Conservation (phyloP, 2,888 invertebrate species). For the Cryptus armator region DNA sequence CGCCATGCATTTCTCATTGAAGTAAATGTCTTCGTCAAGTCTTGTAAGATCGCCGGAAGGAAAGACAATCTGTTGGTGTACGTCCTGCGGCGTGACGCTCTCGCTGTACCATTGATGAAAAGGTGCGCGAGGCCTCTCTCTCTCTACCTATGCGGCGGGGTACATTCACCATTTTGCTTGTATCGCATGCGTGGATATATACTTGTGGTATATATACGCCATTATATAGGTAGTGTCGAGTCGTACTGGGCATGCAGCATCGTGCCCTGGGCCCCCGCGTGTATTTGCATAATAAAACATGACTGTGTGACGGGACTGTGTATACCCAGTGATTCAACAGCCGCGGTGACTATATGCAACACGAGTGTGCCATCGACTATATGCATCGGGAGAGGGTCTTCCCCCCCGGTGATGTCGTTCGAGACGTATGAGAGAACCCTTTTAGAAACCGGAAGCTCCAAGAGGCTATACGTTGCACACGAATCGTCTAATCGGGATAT, state of each 20-base stretch:
- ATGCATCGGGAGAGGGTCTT: slow-evolving; percentile 42
- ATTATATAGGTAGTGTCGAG: slow-evolving; percentile 43
- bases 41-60: slow-evolving; percentile 62
- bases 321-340: slow-evolving; percentile 68
- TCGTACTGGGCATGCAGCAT: slow-evolving; percentile 65
- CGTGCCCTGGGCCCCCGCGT: slow-evolving; percentile 69
- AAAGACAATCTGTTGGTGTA: slow-evolving; percentile 60
- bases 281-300: slow-evolving; percentile 82
- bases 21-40: slow-evolving; percentile 46
- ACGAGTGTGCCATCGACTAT: slow-evolving; percentile 62
- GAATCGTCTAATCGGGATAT: slow-evolving; percentile 46
- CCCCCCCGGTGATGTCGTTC: slow-evolving; percentile 21
- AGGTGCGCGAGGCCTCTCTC: slow-evolving; percentile 32
- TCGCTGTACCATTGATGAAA: slow-evolving; percentile 62
- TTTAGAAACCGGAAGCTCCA: slow-evolving; percentile 62
- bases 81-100: slow-evolving; percentile 45
- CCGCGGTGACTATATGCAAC: slow-evolving; percentile 57
- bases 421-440: slow-evolving; percentile 44
- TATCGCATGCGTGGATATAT: neutral
- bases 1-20: slow-evolving; percentile 33
- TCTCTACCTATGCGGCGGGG: slow-evolving; percentile 20
- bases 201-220: neutral
- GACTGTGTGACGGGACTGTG: slow-evolving; percentile 69
- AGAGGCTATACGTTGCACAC: slow-evolving; percentile 35
- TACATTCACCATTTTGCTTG: slow-evolving; percentile 55